Evolutionary conservation across 2,888 invertebrate genomes (phyloP).

Genomic region (Aspidiotus rigidus): DNA sequence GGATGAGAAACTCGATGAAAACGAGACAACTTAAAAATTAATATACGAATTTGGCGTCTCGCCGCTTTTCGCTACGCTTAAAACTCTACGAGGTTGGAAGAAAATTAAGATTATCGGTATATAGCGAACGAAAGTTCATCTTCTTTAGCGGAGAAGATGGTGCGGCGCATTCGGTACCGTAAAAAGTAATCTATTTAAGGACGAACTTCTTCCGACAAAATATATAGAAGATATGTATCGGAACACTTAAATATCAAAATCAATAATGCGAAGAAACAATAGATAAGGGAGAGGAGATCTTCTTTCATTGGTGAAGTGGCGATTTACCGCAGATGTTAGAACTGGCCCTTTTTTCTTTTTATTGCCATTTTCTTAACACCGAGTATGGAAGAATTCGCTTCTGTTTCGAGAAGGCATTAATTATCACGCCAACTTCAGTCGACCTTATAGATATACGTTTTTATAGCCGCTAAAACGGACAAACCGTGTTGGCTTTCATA

Average conservation of each 20-base stretch:
- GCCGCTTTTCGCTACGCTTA: neutral
- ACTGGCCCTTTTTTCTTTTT: conserved; percentile 11
- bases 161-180: conserved; percentile 11
- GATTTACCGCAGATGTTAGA: conserved; percentile 27
- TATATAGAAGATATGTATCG: conserved; percentile 26
- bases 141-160: conserved; percentile 1
- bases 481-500: neutral
- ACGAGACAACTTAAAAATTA: too few species aligned
- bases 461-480: neutral
- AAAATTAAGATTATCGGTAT: conserved; percentile 21
- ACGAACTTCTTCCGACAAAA: conserved; percentile 7
- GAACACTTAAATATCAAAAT: conserved; percentile 30
- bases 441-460: neutral
- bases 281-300: conserved; percentile 21
- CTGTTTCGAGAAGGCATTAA: conserved; percentile 23
- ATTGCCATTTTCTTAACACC: conserved; percentile 19
- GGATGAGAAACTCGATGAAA: too few species aligned
- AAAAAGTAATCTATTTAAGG: conserved; percentile 27
- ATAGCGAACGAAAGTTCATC: conserved; percentile 27
- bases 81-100: neutral
- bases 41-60: neutral
- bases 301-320: conserved; percentile 21
- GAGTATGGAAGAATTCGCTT: conserved; percentile 1
- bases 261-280: conserved; percentile 28
- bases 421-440: conserved; percentile 12